Conservation (phyloP, 2,113 vertebrate species). For the Ophthalmolycus amberensis region DNA sequence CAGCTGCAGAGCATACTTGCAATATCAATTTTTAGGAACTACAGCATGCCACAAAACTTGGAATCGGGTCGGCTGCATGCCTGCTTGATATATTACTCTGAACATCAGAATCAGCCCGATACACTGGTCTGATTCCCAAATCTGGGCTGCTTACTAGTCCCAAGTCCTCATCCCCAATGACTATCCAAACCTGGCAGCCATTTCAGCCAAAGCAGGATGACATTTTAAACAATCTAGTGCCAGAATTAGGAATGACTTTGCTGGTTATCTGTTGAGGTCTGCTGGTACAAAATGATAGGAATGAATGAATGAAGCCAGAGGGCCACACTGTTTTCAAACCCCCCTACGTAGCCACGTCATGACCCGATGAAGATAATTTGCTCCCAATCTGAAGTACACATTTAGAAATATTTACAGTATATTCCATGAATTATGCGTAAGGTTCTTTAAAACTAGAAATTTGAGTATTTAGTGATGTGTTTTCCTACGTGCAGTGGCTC, state of each 20-base stretch:
- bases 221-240: background rate
- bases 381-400: background rate
- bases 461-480: background rate
- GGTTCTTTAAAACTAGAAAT: background rate
- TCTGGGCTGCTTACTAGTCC: background rate
- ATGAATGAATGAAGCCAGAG: background rate
- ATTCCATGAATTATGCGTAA: background rate
- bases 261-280: background rate
- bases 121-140: background rate
- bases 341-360: background rate
- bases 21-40: too few species aligned
- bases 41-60: background rate
- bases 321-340: background rate
- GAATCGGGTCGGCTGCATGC: background rate
- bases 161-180: background rate
- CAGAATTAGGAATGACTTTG: background rate
- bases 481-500: constrained; percentile 86
- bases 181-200: background rate
- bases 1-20: background rate
- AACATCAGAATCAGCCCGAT: background rate
- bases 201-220: background rate
- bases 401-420: background rate
- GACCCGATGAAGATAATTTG: background rate
- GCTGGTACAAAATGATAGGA: background rate
- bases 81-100: background rate